phyloP scores from a whole-genome alignment of 2,113 vertebrate species.

The Leuciscus idus region DNA sequence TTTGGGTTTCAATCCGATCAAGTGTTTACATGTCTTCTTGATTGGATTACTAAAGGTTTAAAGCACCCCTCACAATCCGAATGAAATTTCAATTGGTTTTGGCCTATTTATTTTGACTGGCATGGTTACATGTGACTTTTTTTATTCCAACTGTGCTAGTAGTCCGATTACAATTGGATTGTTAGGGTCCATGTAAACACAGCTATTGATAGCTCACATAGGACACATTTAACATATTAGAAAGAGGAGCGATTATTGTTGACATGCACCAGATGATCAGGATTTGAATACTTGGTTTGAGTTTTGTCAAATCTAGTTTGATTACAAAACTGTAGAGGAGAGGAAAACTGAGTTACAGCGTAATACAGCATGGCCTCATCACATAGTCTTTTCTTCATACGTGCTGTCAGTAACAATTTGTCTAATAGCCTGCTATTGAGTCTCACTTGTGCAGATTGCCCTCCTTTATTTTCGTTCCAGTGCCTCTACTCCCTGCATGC shows the following conservation, averaged over 20 bases:
- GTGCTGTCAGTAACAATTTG: constrained; percentile 28
- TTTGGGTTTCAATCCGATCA: too few species aligned
- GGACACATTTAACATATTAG: constrained; percentile 30
- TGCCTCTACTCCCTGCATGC: neutral
- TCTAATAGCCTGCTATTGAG: neutral
- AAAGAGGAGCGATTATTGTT: constrained; percentile 28
- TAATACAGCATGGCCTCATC: neutral
- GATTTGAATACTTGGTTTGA: neutral
- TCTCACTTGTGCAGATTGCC: neutral
- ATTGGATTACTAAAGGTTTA: too few species aligned
- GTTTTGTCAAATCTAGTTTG: neutral
- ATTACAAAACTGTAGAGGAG: neutral
- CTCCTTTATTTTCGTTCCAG: neutral
- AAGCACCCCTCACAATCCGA: too few species aligned
- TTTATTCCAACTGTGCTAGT: too few species aligned
- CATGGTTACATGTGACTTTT: too few species aligned
- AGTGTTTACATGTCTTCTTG: too few species aligned
- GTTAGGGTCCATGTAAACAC: too few species aligned
- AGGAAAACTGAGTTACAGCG: neutral
- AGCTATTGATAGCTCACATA: neutral
- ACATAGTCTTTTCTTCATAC: neutral
- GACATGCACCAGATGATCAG: neutral
- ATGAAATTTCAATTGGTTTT: too few species aligned
- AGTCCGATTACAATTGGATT: too few species aligned
- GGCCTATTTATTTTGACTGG: too few species aligned